Base-by-base conservation (phyloP, 37 sponge, comb jelly and placozoan genomes). In the Geodia barretti region DNA sequence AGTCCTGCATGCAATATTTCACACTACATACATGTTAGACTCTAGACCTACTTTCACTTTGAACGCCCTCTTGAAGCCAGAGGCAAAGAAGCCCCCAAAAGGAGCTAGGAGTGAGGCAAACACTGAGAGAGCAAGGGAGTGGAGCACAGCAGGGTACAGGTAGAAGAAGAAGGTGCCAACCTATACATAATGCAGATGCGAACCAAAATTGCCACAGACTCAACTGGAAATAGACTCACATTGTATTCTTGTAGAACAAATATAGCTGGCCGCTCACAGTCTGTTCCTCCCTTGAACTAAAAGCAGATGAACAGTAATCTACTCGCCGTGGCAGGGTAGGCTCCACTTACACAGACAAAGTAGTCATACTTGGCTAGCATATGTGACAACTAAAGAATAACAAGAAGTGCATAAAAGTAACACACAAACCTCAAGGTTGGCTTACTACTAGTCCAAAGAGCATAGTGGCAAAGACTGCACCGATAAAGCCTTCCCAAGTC, bases 1-100 rank as follows among this genome's bases (percentile, higher is more conserved):
- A 98, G 60, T 98, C 99, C 92, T 95, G 68, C 11, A 39, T 59
- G 14, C 21, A 70, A 31, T 25, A 47, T 47, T 47, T 23, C 31
- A 65, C 21, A 65, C 26, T 23, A 28, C 9, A 39, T 3, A 30
- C 34, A 39, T 28, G 58, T 7, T 41, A 26, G 54, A 73, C 54
- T 23, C 8, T 2, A 2, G 23, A 1, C 63, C 36, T 64, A 95
- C 96, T 85, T 98, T 98, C 38, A 98, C 40, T 68, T 92, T 79
- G 71, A 98, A 98, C 14, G 99, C 99, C 61, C 99, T 78, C 61
- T 98, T 98, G 83, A 98, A 96, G 20, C 99, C 99, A 34, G 95
- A 94, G 38, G 99, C 99, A 87, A 98, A 96, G 93, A 98, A 98
- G 30, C 99, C 99, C 24, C 99, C 99, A 80, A 98, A 98, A 33